Conservation (phyloP, 2,888 invertebrate species). For the Nephrotoma flavescens region DNA sequence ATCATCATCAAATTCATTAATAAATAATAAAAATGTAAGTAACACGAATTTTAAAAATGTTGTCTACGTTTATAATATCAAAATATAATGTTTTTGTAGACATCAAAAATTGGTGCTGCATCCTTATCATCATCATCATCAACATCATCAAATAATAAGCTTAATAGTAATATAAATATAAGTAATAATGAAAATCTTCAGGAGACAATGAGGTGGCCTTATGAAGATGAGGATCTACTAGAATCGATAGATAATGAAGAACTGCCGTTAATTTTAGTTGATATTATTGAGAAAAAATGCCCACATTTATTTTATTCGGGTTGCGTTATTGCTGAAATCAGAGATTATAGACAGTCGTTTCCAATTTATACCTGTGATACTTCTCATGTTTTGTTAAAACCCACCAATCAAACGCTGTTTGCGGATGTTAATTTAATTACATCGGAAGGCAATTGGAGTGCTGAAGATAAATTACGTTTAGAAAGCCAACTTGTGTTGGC, state of each 20-base stretch:
- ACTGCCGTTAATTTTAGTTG: slow-evolving; percentile 72
- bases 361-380: slow-evolving; percentile 59
- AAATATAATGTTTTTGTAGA: neutral
- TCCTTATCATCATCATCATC: slow-evolving; percentile 5
- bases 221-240: slow-evolving; percentile 77
- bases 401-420: slow-evolving; percentile 62
- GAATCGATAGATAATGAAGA: slow-evolving; percentile 83
- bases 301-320: slow-evolving; percentile 82
- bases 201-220: slow-evolving; percentile 70
- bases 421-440: slow-evolving; percentile 33
- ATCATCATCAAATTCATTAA: slow-evolving; percentile 4
- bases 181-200: slow-evolving; percentile 46
- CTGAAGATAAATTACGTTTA: slow-evolving; percentile 26
- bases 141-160: slow-evolving; percentile 13
- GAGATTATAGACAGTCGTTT: slow-evolving; percentile 74
- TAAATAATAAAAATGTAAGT: slow-evolving; percentile 1
- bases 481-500: slow-evolving; percentile 78
- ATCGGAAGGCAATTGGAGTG: slow-evolving; percentile 22
- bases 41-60: neutral
- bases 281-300: slow-evolving; percentile 67
- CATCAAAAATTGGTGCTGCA: slow-evolving; percentile 1
- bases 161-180: slow-evolving; percentile 8
- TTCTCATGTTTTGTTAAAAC: slow-evolving; percentile 74
- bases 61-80: neutral
- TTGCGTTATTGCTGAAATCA: slow-evolving; percentile 80